phyloP scores from a whole-genome alignment of 2,797 vertebrate genomes.

The Halcyon badia region DNA sequence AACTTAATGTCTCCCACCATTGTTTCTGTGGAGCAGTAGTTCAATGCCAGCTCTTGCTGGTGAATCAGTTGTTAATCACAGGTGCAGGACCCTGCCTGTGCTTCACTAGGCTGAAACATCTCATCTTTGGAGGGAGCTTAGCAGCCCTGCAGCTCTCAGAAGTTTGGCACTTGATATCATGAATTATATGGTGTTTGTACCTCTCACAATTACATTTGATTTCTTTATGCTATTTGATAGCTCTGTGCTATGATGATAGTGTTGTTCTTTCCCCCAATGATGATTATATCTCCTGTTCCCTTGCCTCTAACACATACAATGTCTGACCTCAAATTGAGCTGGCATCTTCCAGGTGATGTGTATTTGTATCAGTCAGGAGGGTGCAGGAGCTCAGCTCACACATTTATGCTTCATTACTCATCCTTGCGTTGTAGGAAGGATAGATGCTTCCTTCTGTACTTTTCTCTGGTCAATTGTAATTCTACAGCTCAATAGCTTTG shows the following conservation, averaged over 20 bases:
- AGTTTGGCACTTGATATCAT: background rate
- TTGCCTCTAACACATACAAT: background rate
- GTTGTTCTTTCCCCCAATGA: background rate
- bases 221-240: background rate
- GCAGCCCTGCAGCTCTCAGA: background rate
- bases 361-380: conserved; percentile 18
- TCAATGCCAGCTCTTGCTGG: background rate
- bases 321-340: background rate
- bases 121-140: background rate
- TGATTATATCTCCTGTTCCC: background rate
- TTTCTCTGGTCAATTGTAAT: conserved; percentile 58
- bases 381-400: background rate
- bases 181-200: background rate
- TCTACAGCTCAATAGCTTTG: conserved; percentile 57
- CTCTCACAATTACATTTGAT: background rate
- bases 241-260: background rate
- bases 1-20: background rate
- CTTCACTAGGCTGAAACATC: background rate
- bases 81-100: background rate
- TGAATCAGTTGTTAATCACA: background rate
- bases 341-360: background rate
- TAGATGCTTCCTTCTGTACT: conserved; percentile 11
- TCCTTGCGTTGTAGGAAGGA: background rate
- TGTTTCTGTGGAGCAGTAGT: background rate
- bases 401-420: conserved; percentile 13